A percentile compares a stretch with the other conserved stretches of the same genome.
Conservation (phyloP, 1,140 invertebrate species). For the Drosophila mauritiana region DNA sequence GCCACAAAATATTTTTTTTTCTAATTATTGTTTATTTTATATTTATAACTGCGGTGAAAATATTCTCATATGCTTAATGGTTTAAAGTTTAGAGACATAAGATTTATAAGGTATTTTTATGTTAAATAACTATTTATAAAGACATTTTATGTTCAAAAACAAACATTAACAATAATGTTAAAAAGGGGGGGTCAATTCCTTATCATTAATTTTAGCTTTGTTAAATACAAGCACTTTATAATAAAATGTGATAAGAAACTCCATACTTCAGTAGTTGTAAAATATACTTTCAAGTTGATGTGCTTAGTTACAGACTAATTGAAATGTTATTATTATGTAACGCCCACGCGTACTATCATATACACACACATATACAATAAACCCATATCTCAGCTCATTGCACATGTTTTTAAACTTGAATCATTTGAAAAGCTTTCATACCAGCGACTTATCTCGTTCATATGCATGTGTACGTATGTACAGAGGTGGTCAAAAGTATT, state of each 20-base stretch:
- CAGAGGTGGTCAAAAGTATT: too few relatives aligned
- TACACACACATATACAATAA: neutral
- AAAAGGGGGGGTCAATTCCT: neutral
- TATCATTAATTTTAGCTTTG: neutral
- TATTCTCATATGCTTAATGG: too few relatives aligned
- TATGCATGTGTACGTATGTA: neutral
- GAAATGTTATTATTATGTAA: constrained; percentile 6
- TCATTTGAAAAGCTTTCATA: constrained; percentile 8
- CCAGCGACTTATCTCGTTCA: neutral
- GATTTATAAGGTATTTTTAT: neutral
- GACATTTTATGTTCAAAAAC: neutral
- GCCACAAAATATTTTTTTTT: neutral
- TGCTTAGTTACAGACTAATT: constrained; percentile 27
- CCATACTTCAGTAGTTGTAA: too few relatives aligned
- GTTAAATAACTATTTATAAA: neutral
- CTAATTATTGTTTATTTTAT: neutral
- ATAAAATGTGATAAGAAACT: neutral
- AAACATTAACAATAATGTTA: neutral
- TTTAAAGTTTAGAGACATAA: neutral
- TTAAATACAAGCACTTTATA: neutral
- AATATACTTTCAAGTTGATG: neutral
- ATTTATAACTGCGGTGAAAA: too few relatives aligned
- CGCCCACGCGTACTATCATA: neutral
- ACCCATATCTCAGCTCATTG: constrained; percentile 1
- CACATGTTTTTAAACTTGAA: constrained; percentile 29